Evolutionary conservation across 1,140 invertebrate genomes (phyloP), one percentile per base, ranked within the genome.

Genomic region (Frieseomelitta varia): DNA sequence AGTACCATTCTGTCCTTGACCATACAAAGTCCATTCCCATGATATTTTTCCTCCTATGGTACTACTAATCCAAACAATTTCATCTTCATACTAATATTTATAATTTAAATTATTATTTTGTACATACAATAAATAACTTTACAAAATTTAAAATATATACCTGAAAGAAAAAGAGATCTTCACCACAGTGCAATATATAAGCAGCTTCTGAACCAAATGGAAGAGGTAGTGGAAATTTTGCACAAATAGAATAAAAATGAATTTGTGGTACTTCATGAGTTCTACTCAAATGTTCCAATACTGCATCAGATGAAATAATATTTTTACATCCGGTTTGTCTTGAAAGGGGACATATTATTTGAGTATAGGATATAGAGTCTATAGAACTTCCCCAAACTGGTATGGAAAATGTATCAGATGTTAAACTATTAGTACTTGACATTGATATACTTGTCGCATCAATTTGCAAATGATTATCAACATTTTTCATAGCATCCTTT

Each of bases 111-210:
- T 53, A 85, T 17, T 30, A 79, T 39, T 63, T 71, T 80, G 14
- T 34, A n/a, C 21, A 74, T 19, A 19, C 68, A 68, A n/a, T 12
- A 73, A 67, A 56, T 19, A 19, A 79, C 8, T 58, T 74, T 47
- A 68, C 67, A 0, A 56, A 77, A 55, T 61, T 63, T 47, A 55
- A 72, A 67, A 58, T 71, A 79, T 74, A 65, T 84, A 95, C 94
- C 90, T 93, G 92, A 8, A 94, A 84, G 53, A 94, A 91, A 80
- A 94, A 94, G 24, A 93, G 76, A 24, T 94, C 92, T 39, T 87
- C 91, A 4, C 83, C 86, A 55, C 86, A 82, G 58, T 94, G 94
- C 6, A 95, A 65, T 75, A 94, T 67, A 53, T 93, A 94, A 86
- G 92, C 73, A 51, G 91, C 88, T 21, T 94, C 76, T 0, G 68